phyloP scores from a whole-genome alignment of 35 echinoderm and acorn worm species.

The Ophioderma brevispina region DNA sequence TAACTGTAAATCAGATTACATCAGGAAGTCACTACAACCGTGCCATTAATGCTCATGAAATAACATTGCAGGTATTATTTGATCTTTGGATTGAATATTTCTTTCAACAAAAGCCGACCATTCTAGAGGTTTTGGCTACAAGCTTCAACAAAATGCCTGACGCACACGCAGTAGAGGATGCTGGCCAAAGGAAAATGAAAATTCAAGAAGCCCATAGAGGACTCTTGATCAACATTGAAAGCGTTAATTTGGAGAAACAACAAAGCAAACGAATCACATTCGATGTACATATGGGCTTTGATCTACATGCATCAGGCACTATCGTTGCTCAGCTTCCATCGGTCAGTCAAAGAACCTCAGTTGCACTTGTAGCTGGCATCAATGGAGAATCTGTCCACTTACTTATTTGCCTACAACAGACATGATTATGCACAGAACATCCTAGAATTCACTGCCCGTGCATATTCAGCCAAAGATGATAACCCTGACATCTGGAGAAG shows the following conservation, averaged over 20 bases:
- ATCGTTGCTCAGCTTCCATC: no score
- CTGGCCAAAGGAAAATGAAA: not conserved
- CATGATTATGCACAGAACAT: slow-evolving; percentile 35
- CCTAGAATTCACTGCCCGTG: slow-evolving; percentile 3
- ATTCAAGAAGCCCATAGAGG: slow-evolving; percentile 7
- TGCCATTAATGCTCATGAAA: slow-evolving; percentile 19
- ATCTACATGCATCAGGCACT: no score
- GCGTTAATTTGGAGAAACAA: slow-evolving; percentile 1
- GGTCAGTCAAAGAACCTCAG: no score
- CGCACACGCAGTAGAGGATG: no score
- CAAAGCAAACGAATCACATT: not conserved
- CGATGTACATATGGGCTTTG: not conserved
- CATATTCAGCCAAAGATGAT: not conserved
- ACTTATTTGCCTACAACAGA: slow-evolving; percentile 39
- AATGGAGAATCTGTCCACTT: slow-evolving; percentile 6
- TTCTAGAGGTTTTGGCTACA: not conserved
- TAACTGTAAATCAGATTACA: slow-evolving; percentile 21
- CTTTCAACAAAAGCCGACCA: not conserved
- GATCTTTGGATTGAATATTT: slow-evolving; percentile 41
- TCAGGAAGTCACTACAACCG: slow-evolving; percentile 34
- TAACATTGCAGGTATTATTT: slow-evolving; percentile 18
- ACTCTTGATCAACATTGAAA: slow-evolving; percentile 9
- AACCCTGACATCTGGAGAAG: slow-evolving; percentile 3
- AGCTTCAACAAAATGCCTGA: no score
- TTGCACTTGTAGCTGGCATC: slow-evolving; percentile 14